Conservation (phyloP, 2,888 invertebrate genomes). For the Podabrus alpinus region DNA sequence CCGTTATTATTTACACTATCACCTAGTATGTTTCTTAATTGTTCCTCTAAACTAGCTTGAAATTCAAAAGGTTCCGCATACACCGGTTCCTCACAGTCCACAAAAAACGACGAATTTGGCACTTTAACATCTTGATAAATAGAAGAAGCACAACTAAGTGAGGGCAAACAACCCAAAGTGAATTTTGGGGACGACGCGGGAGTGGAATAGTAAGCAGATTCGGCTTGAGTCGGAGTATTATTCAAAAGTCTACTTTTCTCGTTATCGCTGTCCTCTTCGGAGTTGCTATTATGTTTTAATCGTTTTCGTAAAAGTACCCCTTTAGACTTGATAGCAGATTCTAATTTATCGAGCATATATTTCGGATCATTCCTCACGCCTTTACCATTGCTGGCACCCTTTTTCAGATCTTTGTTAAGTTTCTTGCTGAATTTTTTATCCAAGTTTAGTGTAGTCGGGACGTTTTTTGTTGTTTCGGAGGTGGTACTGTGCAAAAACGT, state of each 20-base stretch:
- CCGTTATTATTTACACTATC: conserved; percentile 28
- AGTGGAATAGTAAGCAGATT: conserved; percentile 22
- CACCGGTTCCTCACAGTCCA: conserved; percentile 60
- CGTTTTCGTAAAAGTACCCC: conserved; percentile 45
- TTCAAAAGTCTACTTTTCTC: conserved; percentile 34
- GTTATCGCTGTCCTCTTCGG: conserved; percentile 51
- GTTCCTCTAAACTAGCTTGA: conserved; percentile 27
- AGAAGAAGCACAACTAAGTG: conserved; percentile 48
- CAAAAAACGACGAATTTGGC: conserved; percentile 50
- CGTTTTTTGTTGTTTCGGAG: not conserved
- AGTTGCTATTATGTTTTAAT: conserved; percentile 42
- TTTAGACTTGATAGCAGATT: conserved; percentile 62
- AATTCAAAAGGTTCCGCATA: conserved; percentile 65
- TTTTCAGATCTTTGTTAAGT: conserved; percentile 36
- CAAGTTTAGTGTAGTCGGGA: conserved; percentile 14
- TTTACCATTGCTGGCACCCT: conserved; percentile 9
- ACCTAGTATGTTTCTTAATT: conserved; percentile 25
- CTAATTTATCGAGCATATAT: conserved; percentile 68
- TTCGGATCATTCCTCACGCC: conserved; percentile 58
- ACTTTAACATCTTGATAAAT: conserved; percentile 49
- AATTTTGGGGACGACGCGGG: conserved; percentile 32
- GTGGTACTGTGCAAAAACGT: conserved; percentile 58
- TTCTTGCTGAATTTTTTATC: conserved; percentile 35
- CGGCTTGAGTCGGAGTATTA: conserved; percentile 10
- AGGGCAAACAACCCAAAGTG: conserved; percentile 53